Conservation (phyloP, 2,113 vertebrate genomes). For the Aphyosemion australe region DNA sequence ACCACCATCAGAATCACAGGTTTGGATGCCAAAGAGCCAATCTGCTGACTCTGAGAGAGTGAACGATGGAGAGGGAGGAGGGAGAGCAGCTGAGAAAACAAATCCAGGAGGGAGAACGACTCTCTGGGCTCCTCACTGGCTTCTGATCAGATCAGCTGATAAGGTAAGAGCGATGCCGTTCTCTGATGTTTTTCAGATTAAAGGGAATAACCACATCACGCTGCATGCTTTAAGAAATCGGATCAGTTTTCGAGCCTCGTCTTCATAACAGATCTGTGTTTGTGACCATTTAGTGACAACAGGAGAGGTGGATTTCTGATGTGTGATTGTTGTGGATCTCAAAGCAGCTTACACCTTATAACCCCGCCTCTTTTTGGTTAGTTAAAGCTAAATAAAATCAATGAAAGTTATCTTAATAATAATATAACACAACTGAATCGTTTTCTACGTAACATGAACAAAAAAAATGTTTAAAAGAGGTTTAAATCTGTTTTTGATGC, state of each 20-base stretch:
- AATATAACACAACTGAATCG: no score
- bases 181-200: slow-evolving; percentile 2
- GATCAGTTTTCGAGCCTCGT: background rate
- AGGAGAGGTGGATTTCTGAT: slow-evolving; percentile 4
- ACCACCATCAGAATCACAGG: slow-evolving; percentile 21
- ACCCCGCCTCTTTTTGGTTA: background rate
- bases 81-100: slow-evolving; percentile 54
- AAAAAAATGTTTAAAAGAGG: background rate
- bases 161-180: slow-evolving; percentile 72
- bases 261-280: background rate
- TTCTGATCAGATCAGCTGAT: slow-evolving; percentile 62
- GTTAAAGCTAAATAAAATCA: background rate
- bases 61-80: slow-evolving; percentile 24
- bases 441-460: background rate
- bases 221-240: background rate
- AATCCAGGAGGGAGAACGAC: slow-evolving; percentile 61
- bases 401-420: no score
- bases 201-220: no score
- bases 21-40: slow-evolving; percentile 61
- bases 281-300: slow-evolving; percentile 2
- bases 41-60: slow-evolving; percentile 53
- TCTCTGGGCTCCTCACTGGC: slow-evolving; percentile 58
- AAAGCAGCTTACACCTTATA: background rate
- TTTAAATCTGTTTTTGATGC: background rate
- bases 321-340: background rate